Evolutionary conservation across 2,888 invertebrate species (phyloP).

Genomic region (Caenorhabditis doughertyi): DNA sequence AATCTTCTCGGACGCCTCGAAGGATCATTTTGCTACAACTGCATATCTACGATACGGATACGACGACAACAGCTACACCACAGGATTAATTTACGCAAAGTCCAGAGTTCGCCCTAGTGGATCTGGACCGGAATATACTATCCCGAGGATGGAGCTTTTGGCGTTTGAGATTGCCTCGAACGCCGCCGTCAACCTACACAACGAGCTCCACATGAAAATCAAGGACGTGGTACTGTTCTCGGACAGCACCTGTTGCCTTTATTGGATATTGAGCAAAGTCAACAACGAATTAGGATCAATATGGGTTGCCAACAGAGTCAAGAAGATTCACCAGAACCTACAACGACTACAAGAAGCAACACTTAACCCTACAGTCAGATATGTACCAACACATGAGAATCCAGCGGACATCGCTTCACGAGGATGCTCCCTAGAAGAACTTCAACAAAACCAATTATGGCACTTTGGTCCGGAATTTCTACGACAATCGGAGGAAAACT

Average conservation of each 20-base stretch:
- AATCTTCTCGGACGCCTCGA: constrained; percentile 35
- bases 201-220: not conserved
- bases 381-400: constrained; percentile 9
- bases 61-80: constrained; percentile 38
- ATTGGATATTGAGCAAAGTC: not conserved
- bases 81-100: constrained; percentile 66
- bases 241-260: not conserved
- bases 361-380: not conserved
- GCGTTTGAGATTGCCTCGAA: not conserved
- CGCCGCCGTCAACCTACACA: not conserved
- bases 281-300: not conserved
- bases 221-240: not conserved
- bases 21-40: not conserved
- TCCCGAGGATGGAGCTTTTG: constrained; percentile 7
- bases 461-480: not conserved
- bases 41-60: constrained; percentile 9
- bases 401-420: constrained; percentile 1
- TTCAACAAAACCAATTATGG: not conserved
- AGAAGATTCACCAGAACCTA: not conserved
- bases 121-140: not conserved
- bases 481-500: not conserved
- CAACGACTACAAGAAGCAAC: not conserved
- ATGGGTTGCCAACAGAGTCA: not conserved
- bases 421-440: constrained; percentile 1
- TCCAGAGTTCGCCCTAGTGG: constrained; percentile 25